Evolutionary conservation across 2,113 vertebrate genomes (phyloP).

Genomic region (Periophthalmodon schlosseri): DNA sequence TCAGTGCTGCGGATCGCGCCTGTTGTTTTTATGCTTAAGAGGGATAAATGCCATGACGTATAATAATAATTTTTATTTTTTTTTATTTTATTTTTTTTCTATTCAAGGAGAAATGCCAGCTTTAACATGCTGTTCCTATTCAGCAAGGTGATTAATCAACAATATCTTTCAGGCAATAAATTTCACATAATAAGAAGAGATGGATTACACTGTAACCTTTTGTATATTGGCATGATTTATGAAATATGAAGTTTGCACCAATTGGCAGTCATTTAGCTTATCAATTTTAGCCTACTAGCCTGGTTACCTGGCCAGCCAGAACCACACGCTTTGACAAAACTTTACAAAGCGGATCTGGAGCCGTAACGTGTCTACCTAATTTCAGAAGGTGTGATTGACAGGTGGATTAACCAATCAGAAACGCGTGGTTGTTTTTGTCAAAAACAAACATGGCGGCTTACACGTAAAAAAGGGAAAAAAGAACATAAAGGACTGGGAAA

Average conservation of each 20-base stretch:
- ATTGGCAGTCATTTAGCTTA: neutral
- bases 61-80: neutral
- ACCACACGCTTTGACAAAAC: too few relatives aligned
- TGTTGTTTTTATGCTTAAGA: constrained; percentile 4
- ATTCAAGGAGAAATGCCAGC: constrained; percentile 2
- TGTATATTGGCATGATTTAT: neutral
- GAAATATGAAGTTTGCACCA: neutral
- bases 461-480: too few relatives aligned
- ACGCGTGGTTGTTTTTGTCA: too few relatives aligned
- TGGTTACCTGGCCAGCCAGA: too few relatives aligned
- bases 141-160: neutral
- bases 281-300: too few relatives aligned
- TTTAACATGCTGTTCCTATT: constrained; percentile 2
- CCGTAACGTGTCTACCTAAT: too few relatives aligned
- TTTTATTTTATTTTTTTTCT: neutral
- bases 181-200: neutral
- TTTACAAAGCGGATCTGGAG: too few relatives aligned
- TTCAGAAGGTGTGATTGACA: too few relatives aligned
- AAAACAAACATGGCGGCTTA: too few relatives aligned
- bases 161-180: neutral
- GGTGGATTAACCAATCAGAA: too few relatives aligned
- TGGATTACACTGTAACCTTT: neutral
- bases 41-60: constrained; percentile 4
- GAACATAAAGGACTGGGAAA: too few relatives aligned
- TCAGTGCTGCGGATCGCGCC: neutral